Evolutionary conservation across 2,888 invertebrate genomes (phyloP).

Genomic region (Chalcosyrphus nemorum): DNA sequence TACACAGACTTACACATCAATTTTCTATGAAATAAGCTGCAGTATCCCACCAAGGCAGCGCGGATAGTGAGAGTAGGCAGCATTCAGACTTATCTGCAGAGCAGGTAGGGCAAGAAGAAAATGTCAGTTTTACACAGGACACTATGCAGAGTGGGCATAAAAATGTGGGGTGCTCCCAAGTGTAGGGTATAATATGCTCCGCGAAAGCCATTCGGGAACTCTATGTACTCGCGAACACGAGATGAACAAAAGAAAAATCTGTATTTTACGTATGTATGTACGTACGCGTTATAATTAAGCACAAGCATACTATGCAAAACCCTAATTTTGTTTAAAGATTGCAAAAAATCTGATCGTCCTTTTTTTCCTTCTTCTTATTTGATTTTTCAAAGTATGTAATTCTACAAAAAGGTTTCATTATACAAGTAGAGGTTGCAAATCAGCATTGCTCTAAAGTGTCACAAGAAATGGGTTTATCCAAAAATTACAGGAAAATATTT

Average conservation of each 20-base stretch:
- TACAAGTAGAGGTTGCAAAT: too few relatives aligned
- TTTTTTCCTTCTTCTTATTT: too few relatives aligned
- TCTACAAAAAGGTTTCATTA: too few relatives aligned
- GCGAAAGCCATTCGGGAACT: conserved; percentile 29
- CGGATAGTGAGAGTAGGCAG: conserved; percentile 22
- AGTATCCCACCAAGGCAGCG: conserved; percentile 38
- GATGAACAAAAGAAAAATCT: conserved; percentile 21
- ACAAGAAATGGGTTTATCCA: too few relatives aligned
- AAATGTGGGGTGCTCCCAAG: conserved; percentile 18
- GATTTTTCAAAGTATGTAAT: too few relatives aligned
- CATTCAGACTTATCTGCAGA: conserved; percentile 47
- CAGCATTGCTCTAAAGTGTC: too few relatives aligned
- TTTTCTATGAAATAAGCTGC: conserved; percentile 71
- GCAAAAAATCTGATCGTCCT: too few relatives aligned
- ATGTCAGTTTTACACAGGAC: conserved; percentile 38
- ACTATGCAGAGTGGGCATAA: conserved; percentile 37
- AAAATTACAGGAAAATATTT: too few relatives aligned
- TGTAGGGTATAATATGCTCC: conserved; percentile 24
- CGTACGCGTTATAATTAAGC: not conserved
- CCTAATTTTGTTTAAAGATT: too few relatives aligned
- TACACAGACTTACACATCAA: conserved; percentile 67
- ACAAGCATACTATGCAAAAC: not conserved
- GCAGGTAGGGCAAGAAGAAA: conserved; percentile 37
- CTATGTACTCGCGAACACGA: conserved; percentile 27
- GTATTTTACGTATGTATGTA: conserved; percentile 9